Conservation (phyloP, 1,140 invertebrate species). For the Lordiphosa stackelbergi region DNA sequence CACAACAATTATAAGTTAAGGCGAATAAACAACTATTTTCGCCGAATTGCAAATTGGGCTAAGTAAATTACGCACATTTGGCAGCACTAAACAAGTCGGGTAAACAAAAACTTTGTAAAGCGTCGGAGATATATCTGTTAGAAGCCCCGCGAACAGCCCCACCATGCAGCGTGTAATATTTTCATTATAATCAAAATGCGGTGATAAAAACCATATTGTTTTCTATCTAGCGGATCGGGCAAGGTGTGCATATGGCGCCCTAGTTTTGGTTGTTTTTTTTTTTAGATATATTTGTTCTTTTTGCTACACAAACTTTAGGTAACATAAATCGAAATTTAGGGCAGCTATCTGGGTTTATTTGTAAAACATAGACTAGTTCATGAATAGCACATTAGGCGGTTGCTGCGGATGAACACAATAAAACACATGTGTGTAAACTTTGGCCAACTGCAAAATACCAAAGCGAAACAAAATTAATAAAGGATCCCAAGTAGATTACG, state of each 20-base stretch:
- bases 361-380: constrained; percentile 56
- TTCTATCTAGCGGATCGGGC: constrained; percentile 23
- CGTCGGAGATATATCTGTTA: constrained; percentile 13
- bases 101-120: constrained; percentile 63
- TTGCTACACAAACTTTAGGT: neutral
- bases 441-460: constrained; percentile 20
- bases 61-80: constrained; percentile 67
- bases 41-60: constrained; percentile 54
- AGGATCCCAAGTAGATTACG: constrained; percentile 34
- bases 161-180: constrained; percentile 62
- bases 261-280: constrained; percentile 39
- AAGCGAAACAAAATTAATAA: constrained; percentile 10
- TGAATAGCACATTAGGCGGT: constrained; percentile 21
- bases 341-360: constrained; percentile 67
- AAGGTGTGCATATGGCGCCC: constrained; percentile 68
- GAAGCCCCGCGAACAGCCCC: constrained; percentile 25
- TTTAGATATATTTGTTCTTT: constrained; percentile 37
- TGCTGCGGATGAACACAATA: constrained; percentile 1
- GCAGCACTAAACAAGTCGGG: constrained; percentile 43
- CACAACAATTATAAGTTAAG: constrained; percentile 22
- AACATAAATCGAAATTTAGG: constrained; percentile 50
- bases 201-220: constrained; percentile 72
- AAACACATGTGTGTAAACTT: constrained; percentile 73
- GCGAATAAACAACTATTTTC: constrained; percentile 44
- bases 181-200: constrained; percentile 66